A percentile compares a stretch with the other conserved stretches of the same genome.
Conservation (phyloP, 1,140 invertebrate species). For the Zaprionus ornatus region DNA sequence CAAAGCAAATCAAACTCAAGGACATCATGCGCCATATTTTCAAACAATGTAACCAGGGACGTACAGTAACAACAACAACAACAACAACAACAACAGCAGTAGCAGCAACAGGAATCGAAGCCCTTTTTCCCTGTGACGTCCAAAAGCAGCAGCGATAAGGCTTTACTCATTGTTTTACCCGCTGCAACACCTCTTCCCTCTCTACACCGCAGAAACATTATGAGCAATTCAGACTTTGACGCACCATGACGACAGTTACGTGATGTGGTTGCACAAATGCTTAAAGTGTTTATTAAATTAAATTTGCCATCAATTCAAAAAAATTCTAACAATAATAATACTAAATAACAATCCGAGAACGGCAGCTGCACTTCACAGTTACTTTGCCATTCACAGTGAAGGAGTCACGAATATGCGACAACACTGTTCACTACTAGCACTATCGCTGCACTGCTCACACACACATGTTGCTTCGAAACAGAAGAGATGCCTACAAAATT, state of each 20-base stretch:
- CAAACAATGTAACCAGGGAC: conserved; percentile 57
- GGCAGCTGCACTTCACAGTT: background rate
- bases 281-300: background rate
- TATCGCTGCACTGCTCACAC: conserved; percentile 1
- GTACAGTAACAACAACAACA: conserved; percentile 8
- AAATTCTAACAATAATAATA: background rate
- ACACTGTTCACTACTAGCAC: background rate
- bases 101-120: conserved; percentile 17
- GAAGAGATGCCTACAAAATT: background rate
- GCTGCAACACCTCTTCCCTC: background rate
- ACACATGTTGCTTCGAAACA: conserved; percentile 16
- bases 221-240: conserved; percentile 6
- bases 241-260: background rate
- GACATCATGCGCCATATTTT: conserved; percentile 38
- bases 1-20: conserved; percentile 64
- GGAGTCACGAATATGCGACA: background rate
- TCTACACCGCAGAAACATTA: background rate
- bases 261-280: background rate
- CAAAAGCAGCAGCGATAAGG: conserved; percentile 34
- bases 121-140: conserved; percentile 32
- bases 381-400: background rate
- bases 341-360: background rate
- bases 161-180: conserved; percentile 69
- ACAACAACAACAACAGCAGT: conserved; percentile 18
- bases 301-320: background rate